Evolutionary conservation across 2,888 invertebrate genomes (phyloP), one percentile per base, ranked within the genome.

Genomic region (Lasioglossum morio): DNA sequence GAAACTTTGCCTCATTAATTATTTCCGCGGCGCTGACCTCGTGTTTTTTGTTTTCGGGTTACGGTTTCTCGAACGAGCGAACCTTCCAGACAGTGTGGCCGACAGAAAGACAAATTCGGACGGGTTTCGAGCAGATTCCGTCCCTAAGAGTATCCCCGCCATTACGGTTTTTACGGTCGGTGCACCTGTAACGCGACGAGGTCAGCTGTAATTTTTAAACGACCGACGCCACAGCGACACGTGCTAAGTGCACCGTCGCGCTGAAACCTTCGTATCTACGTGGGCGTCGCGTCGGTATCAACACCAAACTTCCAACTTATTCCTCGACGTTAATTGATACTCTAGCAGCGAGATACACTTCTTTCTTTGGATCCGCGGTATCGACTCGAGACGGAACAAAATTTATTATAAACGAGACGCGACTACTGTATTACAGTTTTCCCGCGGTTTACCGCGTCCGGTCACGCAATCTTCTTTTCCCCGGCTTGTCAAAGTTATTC

Each of bases 121-220:
- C 69, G 37, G 12, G 37, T 37, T 37, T 12, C 69, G 69, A 37
- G 37, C 19, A 69, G 34, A 69, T 69, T 69, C 69, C 69, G 37
- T 37, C 23, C 69, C 12, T 23, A 4, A 69, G 10, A 12, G 69
- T 43, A 14, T 23, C 37, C 66, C 10, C 4, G 37, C 69, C 23
- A 12, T 69, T 34, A 37, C 69, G 10, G 34, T 69, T 69, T 69
- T 69, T 69, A 69, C 69, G 37, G 23, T 19, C 69, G 23, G 69
- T 69, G 37, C 37, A 69, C 34, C 69, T 69, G 37, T 69, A 37
- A 69, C 69, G 23, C 23, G 69, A 23, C 37, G 69, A 23, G 69
- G 69, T 69, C 37, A 37, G 69, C 69, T 69, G 69, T 69, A 69
- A 69, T 69, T 69, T 69, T 69, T 69, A 69, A 69, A 69, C 69